phyloP scores from a whole-genome alignment of 1,140 invertebrate species.

The Leucophenga varia region DNA sequence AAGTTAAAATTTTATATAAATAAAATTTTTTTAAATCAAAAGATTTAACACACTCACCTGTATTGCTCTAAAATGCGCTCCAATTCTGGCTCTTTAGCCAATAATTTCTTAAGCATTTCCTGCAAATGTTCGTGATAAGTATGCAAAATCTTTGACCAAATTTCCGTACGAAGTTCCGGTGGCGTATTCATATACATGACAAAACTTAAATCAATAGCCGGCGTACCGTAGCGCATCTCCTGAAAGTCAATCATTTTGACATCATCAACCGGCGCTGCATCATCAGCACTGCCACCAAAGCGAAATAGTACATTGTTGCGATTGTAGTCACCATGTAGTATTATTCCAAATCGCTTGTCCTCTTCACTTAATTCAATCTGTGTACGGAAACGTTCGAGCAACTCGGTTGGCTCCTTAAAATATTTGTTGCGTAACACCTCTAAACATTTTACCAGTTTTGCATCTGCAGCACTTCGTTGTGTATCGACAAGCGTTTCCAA shows the following conservation, averaged over 20 bases:
- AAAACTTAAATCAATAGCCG: slow-evolving; percentile 43
- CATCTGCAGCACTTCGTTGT: slow-evolving; percentile 2
- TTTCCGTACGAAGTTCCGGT: slow-evolving; percentile 7
- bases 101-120: slow-evolving; percentile 3
- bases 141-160: slow-evolving; percentile 15
- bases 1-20: too few species aligned
- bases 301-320: slow-evolving; percentile 52
- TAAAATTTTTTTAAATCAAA: too few species aligned
- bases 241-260: slow-evolving; percentile 52
- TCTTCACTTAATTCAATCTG: slow-evolving; percentile 6
- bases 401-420: slow-evolving; percentile 22
- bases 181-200: slow-evolving; percentile 49
- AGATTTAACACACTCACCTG: slow-evolving; percentile 18
- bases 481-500: slow-evolving; percentile 6
- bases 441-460: slow-evolving; percentile 14
- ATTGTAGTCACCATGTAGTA: slow-evolving; percentile 52
- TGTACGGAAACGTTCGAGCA: slow-evolving; percentile 37
- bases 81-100: slow-evolving; percentile 17
- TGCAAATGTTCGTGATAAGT: slow-evolving; percentile 15
- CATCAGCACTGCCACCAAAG: slow-evolving; percentile 21
- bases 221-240: slow-evolving; percentile 43
- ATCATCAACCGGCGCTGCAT: slow-evolving; percentile 11
- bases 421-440: slow-evolving; percentile 23
- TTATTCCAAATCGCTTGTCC: slow-evolving; percentile 34
- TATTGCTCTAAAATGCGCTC: slow-evolving; percentile 24